Conservation (phyloP, 2,888 invertebrate species). For the Drosophila neotestacea region DNA sequence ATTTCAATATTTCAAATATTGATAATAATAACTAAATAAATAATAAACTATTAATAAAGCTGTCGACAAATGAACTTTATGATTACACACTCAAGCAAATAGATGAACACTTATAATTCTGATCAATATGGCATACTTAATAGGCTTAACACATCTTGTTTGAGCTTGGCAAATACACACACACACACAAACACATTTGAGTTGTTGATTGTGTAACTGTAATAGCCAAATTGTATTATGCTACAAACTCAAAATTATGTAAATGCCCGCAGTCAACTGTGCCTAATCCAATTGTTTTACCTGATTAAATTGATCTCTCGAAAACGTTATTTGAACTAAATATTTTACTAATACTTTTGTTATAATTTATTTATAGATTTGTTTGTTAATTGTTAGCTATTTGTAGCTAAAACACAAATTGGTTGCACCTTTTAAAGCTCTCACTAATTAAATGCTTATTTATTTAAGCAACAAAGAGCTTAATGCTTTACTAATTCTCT, state of each 20-base stretch:
- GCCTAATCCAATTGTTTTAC: conserved; percentile 11
- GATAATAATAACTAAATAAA: conserved; percentile 64
- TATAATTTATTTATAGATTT: background rate
- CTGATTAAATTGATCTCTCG: conserved; percentile 14
- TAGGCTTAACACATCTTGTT: conserved; percentile 60
- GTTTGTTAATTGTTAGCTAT: background rate
- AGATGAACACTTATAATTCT: conserved; percentile 41
- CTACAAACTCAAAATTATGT: conserved; percentile 48
- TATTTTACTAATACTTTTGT: background rate
- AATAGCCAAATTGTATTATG: conserved; percentile 45
- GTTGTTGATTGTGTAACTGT: conserved; percentile 28
- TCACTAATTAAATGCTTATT: conserved; percentile 4
- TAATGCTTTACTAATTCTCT: background rate
- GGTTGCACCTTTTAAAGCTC: background rate
- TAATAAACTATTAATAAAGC: conserved; percentile 20
- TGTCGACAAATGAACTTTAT: conserved; percentile 45
- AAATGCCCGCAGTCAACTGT: conserved; percentile 39
- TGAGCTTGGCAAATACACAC: conserved; percentile 45
- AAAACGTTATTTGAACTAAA: background rate
- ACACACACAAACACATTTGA: conserved; percentile 14
- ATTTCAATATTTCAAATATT: conserved; percentile 77
- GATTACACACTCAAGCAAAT: conserved; percentile 44
- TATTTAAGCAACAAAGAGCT: conserved; percentile 3
- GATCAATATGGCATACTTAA: conserved; percentile 51
- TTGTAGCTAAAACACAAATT: background rate